A percentile compares a stretch with the other conserved stretches of the same genome.
Evolutionary conservation across 2,113 vertebrate species (phyloP).

Genomic region (Charadrius vociferus): DNA sequence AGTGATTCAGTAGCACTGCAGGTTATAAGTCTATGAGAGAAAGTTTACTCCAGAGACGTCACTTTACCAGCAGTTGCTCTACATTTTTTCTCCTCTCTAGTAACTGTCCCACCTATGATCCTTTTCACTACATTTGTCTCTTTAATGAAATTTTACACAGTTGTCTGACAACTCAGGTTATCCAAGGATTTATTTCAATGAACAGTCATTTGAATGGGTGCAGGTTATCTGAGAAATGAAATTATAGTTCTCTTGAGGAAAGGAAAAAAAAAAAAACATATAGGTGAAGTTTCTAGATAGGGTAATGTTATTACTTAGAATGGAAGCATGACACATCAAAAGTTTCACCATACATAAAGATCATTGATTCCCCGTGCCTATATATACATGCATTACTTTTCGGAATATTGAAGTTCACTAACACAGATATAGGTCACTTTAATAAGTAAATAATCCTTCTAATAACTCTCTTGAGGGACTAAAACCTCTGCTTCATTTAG

Average conservation of each 20-base stretch:
- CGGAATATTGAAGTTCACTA: neutral
- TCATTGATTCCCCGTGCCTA: neutral
- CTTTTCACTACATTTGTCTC: neutral
- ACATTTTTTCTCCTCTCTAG: neutral
- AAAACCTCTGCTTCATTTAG: neutral
- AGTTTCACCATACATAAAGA: neutral
- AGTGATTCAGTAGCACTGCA: neutral
- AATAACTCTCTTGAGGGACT: neutral
- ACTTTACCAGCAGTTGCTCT: neutral
- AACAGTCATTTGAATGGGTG: neutral
- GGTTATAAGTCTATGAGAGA: neutral
- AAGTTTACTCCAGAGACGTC: neutral
- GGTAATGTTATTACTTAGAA: neutral
- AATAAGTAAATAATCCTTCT: neutral
- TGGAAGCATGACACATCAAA: neutral
- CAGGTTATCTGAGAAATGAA: neutral
- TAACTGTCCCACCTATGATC: neutral
- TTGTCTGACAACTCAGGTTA: neutral
- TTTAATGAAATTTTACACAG: slow-evolving; percentile 11
- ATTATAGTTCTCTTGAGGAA: neutral
- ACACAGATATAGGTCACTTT: neutral
- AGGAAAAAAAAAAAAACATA: neutral
- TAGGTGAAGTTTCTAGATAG: neutral
- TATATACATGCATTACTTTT: neutral
- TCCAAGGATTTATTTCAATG: neutral